These are phyloP conservation scores for Syngnathus scovelli DNA, from an alignment of 2,113 vertebrate genomes.

Conservation along the genomic window DNA sequence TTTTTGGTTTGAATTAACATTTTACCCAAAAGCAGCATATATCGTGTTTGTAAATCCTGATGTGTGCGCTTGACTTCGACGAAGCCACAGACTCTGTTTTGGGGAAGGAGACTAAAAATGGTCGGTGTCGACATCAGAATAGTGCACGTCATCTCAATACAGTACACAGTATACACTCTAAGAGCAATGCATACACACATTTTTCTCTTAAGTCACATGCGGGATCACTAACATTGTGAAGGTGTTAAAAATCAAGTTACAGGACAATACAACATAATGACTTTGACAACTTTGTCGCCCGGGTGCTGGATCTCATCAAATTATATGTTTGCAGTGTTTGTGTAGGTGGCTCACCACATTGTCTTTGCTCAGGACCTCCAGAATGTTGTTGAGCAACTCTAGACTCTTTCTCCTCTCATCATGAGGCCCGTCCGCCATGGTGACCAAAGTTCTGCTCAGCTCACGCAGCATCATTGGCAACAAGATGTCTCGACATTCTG, in stretches of 20 bases:
- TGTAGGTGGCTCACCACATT: slow-evolving; percentile 76
- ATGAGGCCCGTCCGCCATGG: slow-evolving; percentile 66
- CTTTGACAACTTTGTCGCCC: background rate
- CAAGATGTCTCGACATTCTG: slow-evolving; percentile 92
- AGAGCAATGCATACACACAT: background rate
- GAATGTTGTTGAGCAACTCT: slow-evolving; percentile 88
- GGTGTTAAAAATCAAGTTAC: background rate
- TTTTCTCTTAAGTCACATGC: background rate
- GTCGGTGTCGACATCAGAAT: background rate
- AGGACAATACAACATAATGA: background rate
- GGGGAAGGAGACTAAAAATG: background rate
- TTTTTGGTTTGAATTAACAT: background rate
- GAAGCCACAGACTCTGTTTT: background rate
- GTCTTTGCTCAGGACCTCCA: slow-evolving; percentile 88
- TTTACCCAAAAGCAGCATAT: slow-evolving; percentile 3
- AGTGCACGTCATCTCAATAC: background rate
- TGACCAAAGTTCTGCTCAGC: slow-evolving; percentile 76
- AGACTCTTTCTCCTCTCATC: slow-evolving; percentile 82
- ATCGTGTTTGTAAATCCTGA: background rate
- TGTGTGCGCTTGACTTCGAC: background rate
- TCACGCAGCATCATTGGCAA: slow-evolving; percentile 93
- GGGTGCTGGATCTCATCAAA: background rate
- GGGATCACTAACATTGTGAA: background rate
- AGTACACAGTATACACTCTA: background rate
- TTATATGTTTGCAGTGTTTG: background rate